These are phyloP conservation scores for Verasper variegatus DNA, from an alignment of 2,113 vertebrate species.

Conservation along the genomic window DNA sequence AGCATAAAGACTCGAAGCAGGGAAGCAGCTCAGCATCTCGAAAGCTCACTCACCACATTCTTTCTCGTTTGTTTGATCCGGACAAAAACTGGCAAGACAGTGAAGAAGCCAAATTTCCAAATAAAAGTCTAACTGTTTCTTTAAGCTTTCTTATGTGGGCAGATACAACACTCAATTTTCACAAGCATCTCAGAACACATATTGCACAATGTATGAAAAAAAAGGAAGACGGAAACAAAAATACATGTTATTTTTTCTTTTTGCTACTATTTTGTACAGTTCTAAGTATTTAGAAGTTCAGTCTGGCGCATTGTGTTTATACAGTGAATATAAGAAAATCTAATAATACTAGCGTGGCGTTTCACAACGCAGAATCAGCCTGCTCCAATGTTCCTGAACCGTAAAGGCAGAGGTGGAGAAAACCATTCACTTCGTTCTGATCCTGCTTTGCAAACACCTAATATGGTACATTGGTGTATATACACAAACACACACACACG, in stretches of 20 bases:
- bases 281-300: conserved; percentile 62
- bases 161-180: background rate
- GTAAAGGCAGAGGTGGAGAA: background rate
- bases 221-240: conserved; percentile 38
- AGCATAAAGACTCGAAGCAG: too few relatives aligned
- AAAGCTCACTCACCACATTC: too few relatives aligned
- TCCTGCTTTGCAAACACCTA: conserved; percentile 34
- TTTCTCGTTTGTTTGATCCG: too few relatives aligned
- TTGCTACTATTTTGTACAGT: conserved; percentile 65
- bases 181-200: conserved; percentile 18
- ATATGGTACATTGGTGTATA: conserved; percentile 55
- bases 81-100: background rate
- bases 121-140: background rate
- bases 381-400: background rate
- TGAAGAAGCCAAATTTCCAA: background rate
- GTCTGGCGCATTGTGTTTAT: conserved; percentile 62
- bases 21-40: too few relatives aligned
- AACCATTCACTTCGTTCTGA: conserved; percentile 5
- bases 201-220: conserved; percentile 59
- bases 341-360: conserved; percentile 58
- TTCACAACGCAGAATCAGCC: conserved; percentile 33
- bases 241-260: conserved; percentile 26
- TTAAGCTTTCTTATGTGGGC: background rate
- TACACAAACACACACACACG: conserved; percentile 54
- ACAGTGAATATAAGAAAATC: conserved; percentile 71